Percentiles rank a stretch among this genome's conserved stretches.
Conservation (phyloP, 2,797 vertebrate species). For the Acipenser oxyrinchus region DNA sequence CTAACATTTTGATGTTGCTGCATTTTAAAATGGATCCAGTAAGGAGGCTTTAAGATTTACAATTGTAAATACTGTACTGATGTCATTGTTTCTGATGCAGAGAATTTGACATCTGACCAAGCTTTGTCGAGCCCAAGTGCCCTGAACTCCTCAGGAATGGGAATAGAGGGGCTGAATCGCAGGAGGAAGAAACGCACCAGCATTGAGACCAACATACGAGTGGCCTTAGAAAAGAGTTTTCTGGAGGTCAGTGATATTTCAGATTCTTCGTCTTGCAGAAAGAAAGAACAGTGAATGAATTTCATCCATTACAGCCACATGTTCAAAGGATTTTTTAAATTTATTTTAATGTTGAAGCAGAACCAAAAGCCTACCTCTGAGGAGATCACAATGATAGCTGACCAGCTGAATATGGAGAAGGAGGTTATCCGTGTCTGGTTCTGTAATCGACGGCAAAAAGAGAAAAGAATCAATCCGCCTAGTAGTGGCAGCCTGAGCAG, state of each 20-base stretch:
- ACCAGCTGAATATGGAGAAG: constrained; percentile 99
- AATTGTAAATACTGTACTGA: no score
- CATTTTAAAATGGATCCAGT: no score
- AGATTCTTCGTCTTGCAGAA: background rate
- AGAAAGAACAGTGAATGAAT: no score
- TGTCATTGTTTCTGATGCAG: constrained; percentile 45
- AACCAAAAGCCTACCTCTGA: constrained; percentile 99
- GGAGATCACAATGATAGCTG: constrained; percentile 98
- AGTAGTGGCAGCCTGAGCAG: constrained; percentile 79
- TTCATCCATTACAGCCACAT: constrained; percentile 19
- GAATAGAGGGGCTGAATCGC: constrained; percentile 92
- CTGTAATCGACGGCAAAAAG: constrained; percentile 97
- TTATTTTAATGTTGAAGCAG: constrained; percentile 59
- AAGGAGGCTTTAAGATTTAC: no score
- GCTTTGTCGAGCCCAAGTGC: constrained; percentile 88
- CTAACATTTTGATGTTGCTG: no score
- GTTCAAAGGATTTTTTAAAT: constrained; percentile 3
- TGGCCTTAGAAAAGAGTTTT: constrained; percentile 99
- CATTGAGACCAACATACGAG: constrained; percentile 99
- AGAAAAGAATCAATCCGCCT: constrained; percentile 96
- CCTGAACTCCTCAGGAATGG: constrained; percentile 86
- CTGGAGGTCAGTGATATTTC: constrained; percentile 76
- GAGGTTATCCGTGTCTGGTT: constrained; percentile 99
- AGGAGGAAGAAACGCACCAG: constrained; percentile 99
- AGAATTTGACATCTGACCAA: constrained; percentile 95